Evolutionary conservation across 30 jellyfish, hydroid and myxozoan genomes (phyloP).

Genomic region (Mastigias papua): DNA sequence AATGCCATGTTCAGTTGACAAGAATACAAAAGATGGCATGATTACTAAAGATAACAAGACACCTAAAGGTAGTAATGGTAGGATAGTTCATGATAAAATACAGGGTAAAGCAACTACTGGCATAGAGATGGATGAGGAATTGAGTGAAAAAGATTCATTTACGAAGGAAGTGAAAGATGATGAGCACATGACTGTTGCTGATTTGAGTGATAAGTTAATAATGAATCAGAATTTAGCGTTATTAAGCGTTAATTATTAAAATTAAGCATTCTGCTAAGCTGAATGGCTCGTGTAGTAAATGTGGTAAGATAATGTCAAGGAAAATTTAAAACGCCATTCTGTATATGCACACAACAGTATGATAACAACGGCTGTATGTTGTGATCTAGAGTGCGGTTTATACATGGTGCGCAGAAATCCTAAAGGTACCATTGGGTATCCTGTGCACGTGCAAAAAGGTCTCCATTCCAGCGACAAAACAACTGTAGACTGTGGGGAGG

Average conservation of each 20-base stretch:
- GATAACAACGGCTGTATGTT: slow-evolving; percentile 31
- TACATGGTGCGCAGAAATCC: slow-evolving; percentile 25
- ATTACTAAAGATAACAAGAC: no score
- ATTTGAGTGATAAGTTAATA: not conserved
- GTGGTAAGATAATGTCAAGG: not conserved
- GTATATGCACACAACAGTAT: not conserved
- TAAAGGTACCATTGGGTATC: slow-evolving; percentile 50
- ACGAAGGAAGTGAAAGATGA: no score
- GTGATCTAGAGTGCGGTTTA: slow-evolving; percentile 17
- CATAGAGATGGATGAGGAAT: no score
- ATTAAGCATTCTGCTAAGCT: not conserved
- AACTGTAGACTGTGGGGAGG: slow-evolving; percentile 21
- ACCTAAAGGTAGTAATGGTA: not conserved
- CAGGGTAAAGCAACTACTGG: no score
- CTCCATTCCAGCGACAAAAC: not conserved
- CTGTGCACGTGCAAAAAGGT: slow-evolving; percentile 40
- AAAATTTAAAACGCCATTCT: slow-evolving; percentile 19
- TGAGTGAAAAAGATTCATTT: not conserved
- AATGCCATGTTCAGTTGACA: not conserved
- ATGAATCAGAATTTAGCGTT: not conserved
- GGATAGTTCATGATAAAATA: no score
- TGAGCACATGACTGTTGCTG: not conserved
- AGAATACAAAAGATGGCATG: no score
- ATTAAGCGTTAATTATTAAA: no score
- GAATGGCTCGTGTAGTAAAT: not conserved